phyloP scores from a whole-genome alignment of 2,113 vertebrate species.

The Formicarius rufipectus region DNA sequence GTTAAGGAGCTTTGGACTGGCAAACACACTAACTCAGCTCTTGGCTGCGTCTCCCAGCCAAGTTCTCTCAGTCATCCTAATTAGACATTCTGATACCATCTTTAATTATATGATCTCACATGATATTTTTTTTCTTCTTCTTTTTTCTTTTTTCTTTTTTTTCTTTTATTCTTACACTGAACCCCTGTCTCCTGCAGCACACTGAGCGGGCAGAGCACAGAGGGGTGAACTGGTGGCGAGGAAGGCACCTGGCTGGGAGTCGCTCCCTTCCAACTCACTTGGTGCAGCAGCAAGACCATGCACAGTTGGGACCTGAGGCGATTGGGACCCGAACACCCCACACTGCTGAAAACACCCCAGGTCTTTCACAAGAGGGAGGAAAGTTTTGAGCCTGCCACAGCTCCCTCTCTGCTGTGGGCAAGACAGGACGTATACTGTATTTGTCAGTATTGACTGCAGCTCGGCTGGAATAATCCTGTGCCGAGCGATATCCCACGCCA shows the following conservation, averaged over 20 bases:
- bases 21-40: slow-evolving; percentile 67
- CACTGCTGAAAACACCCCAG: neutral
- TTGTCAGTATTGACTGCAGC: slow-evolving; percentile 50
- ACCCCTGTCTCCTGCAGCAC: neutral
- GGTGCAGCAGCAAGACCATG: neutral
- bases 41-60: slow-evolving; percentile 62
- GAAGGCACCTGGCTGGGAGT: neutral
- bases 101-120: slow-evolving; percentile 69
- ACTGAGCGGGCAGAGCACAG: accelerated
- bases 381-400: neutral
- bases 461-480: neutral
- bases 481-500: neutral
- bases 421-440: slow-evolving; percentile 14
- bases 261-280: accelerated
- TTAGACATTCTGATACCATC: slow-evolving; percentile 66
- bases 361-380: slow-evolving; percentile 35
- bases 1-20: slow-evolving; percentile 61
- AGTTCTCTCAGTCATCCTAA: slow-evolving; percentile 64
- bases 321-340: neutral
- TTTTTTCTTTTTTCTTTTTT: neutral
- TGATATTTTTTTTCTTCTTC: neutral
- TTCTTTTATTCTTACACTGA: neutral
- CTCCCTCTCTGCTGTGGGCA: slow-evolving; percentile 6
- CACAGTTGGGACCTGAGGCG: accelerated
- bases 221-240: neutral